phyloP scores from a whole-genome alignment of 2,888 invertebrate genomes.

The Agrochola litura region DNA sequence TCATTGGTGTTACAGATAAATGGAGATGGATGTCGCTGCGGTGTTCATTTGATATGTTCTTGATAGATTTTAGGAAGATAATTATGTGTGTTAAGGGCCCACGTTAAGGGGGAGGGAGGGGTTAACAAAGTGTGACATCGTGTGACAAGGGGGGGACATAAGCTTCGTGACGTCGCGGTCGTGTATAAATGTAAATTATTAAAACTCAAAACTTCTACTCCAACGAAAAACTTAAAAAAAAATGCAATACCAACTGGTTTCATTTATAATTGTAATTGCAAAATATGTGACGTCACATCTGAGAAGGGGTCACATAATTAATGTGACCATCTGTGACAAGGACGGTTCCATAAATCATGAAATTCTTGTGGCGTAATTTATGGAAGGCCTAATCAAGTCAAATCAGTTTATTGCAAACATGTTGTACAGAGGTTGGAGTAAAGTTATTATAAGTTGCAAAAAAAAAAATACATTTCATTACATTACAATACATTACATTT shows the following conservation, averaged over 20 bases:
- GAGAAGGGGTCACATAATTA: background rate
- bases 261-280: background rate
- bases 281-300: background rate
- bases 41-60: background rate
- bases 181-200: background rate
- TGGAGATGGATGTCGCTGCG: conserved; percentile 12
- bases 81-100: background rate
- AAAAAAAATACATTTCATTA: too few relatives aligned
- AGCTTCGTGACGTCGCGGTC: too few relatives aligned
- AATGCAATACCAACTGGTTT: background rate
- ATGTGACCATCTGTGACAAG: background rate
- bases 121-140: background rate
- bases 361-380: background rate
- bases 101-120: background rate
- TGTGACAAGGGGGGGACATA: background rate
- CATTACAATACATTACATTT: too few relatives aligned
- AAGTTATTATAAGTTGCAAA: too few relatives aligned
- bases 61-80: background rate
- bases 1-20: conserved; percentile 32
- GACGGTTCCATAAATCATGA: too few relatives aligned
- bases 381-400: background rate
- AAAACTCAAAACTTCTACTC: background rate
- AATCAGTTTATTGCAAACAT: too few relatives aligned
- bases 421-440: too few relatives aligned
- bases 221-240: background rate